Percentiles rank a stretch among this genome's conserved stretches.
phyloP scores from a whole-genome alignment of 2,888 invertebrate genomes.

The Teinopalpus imperialis region DNA sequence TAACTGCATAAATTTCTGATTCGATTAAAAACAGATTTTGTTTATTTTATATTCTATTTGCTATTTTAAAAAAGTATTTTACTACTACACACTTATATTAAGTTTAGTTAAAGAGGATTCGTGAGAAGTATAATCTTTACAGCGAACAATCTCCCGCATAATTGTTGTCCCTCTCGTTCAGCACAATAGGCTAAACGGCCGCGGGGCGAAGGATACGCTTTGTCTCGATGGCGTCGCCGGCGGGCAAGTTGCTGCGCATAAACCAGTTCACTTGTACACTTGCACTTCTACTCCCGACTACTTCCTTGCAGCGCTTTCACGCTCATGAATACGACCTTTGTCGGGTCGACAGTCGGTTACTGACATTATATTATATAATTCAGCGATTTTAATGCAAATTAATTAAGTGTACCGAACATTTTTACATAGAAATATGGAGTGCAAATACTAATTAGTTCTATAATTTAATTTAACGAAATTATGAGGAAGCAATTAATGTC shows the following conservation, averaged over 20 bases:
- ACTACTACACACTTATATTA: no score
- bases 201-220: slow-evolving; percentile 56
- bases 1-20: no score
- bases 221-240: slow-evolving; percentile 42
- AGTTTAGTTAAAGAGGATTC: no score
- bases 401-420: slow-evolving; percentile 1
- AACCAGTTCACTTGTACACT: slow-evolving; percentile 66
- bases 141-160: slow-evolving; percentile 10
- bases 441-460: not conserved
- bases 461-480: slow-evolving; percentile 19
- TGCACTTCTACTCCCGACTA: slow-evolving; percentile 56
- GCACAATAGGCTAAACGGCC: slow-evolving; percentile 57
- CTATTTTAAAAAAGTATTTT: no score
- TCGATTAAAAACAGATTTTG: no score
- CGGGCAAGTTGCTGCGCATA: slow-evolving; percentile 37
- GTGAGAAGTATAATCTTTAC: no score
- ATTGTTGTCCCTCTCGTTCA: slow-evolving; percentile 29
- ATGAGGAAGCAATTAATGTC: slow-evolving; percentile 47
- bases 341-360: slow-evolving; percentile 27
- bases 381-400: slow-evolving; percentile 1
- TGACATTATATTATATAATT: slow-evolving; percentile 2
- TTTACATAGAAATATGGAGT: not conserved
- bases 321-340: slow-evolving; percentile 44
- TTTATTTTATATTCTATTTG: no score
- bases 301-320: slow-evolving; percentile 48